phyloP scores from a whole-genome alignment of 2,888 invertebrate species.

The Athrips mouffetella region DNA sequence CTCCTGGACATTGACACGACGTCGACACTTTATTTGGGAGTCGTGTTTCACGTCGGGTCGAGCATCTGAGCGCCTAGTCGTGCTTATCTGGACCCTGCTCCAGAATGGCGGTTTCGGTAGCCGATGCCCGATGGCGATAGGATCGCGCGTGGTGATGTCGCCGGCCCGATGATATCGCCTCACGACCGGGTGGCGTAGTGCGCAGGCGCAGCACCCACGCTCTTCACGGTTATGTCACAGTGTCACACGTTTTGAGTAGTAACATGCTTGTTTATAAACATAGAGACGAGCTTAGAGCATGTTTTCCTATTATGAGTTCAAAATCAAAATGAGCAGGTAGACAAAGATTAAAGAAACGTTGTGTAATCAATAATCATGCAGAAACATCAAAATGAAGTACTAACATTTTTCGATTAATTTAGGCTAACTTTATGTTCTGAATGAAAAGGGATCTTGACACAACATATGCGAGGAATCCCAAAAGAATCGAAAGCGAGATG shows the following conservation, averaged over 20 bases:
- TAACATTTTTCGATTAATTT: too few relatives aligned
- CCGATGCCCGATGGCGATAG: constrained; percentile 43
- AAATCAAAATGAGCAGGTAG: too few relatives aligned
- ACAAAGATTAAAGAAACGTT: too few relatives aligned
- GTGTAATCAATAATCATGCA: too few relatives aligned
- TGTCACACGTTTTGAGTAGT: constrained; percentile 6
- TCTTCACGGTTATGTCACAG: constrained; percentile 8
- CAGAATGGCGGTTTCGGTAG: constrained; percentile 13
- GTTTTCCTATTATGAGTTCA: too few relatives aligned
- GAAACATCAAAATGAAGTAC: too few relatives aligned
- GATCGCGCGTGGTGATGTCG: constrained; percentile 64
- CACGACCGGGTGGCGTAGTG: constrained; percentile 37
- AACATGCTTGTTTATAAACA: background rate
- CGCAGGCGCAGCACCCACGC: constrained; percentile 12
- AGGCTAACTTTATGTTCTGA: too few relatives aligned
- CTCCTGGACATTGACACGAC: constrained; percentile 33
- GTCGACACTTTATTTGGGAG: constrained; percentile 61
- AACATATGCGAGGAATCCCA: constrained; percentile 9
- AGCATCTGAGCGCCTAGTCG: constrained; percentile 20
- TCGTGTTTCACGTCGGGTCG: constrained; percentile 40
- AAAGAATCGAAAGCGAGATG: constrained; percentile 15
- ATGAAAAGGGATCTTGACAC: too few relatives aligned
- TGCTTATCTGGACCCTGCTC: background rate
- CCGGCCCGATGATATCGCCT: constrained; percentile 55
- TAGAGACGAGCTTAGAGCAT: too few relatives aligned